phyloP scores from a whole-genome alignment of 2,888 invertebrate species.

The Cheilosia vulpina region DNA sequence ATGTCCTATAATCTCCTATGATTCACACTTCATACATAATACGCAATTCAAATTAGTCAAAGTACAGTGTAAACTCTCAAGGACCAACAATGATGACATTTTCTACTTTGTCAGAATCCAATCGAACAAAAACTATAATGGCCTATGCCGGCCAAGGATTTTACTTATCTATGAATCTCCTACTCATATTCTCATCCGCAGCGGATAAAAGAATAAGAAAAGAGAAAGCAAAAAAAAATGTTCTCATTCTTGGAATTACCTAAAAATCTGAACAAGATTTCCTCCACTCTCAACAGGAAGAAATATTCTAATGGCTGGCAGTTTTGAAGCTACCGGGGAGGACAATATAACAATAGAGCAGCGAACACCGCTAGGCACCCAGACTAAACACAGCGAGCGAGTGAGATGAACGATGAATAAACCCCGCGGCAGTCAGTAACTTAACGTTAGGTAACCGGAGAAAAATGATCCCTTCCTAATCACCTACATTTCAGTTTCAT shows the following conservation, averaged over 20 bases:
- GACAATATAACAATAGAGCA: slow-evolving; percentile 5
- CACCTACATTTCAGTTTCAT: slow-evolving; percentile 31
- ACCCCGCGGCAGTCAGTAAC: slow-evolving; percentile 15
- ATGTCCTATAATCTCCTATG: no score
- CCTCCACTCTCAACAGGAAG: slow-evolving; percentile 34
- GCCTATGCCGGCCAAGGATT: neutral
- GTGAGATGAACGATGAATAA: neutral
- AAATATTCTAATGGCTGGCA: slow-evolving; percentile 27
- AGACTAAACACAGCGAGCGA: slow-evolving; percentile 5
- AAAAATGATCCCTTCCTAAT: slow-evolving; percentile 41
- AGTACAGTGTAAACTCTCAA: neutral
- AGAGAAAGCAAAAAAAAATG: neutral
- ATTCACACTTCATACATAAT: neutral
- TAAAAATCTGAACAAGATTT: slow-evolving; percentile 11
- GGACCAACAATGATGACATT: neutral
- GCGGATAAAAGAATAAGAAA: neutral
- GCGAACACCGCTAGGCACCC: neutral
- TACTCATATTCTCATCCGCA: neutral
- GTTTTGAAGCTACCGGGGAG: slow-evolving; percentile 1
- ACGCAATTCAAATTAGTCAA: neutral
- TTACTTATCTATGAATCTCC: neutral
- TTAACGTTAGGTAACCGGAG: slow-evolving; percentile 21
- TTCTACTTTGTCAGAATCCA: neutral
- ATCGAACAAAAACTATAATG: neutral
- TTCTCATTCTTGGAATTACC: slow-evolving; percentile 6